phyloP scores from a whole-genome alignment of 2,113 vertebrate species.

The Salminus brasiliensis region DNA sequence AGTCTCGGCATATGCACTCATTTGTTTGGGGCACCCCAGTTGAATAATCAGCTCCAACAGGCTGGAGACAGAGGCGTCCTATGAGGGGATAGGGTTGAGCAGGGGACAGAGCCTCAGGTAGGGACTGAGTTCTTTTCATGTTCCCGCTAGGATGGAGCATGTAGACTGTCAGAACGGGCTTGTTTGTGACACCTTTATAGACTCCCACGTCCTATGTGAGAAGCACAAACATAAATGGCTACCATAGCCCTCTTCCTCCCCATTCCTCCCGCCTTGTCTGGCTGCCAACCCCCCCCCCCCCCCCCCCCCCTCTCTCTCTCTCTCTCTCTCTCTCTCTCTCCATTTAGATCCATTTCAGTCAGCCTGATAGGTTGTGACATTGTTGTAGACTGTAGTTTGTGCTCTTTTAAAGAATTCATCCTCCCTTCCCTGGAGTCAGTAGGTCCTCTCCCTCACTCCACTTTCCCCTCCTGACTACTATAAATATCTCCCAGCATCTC shows the following conservation, averaged over 20 bases:
- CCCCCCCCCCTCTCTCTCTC: too few relatives aligned
- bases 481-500: conserved; percentile 36
- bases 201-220: not conserved
- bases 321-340: conserved; percentile 31
- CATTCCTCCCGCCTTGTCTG: not conserved
- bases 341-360: conserved; percentile 52
- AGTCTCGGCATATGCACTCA: conserved; percentile 13
- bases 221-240: not conserved
- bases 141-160: conserved; percentile 6
- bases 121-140: conserved; percentile 27
- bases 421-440: conserved; percentile 37
- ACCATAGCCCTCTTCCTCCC: not conserved
- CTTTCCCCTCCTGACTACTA: conserved; percentile 3
- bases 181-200: not conserved
- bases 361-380: conserved; percentile 51
- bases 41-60: not conserved
- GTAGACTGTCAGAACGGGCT: conserved; percentile 2
- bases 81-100: not conserved
- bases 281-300: too few relatives aligned
- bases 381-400: conserved; percentile 53
- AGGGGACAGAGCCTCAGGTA: conserved; percentile 41
- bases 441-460: conserved; percentile 30
- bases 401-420: conserved; percentile 53
- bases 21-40: not conserved
- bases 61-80: not conserved